phyloP scores from a whole-genome alignment of 1,140 invertebrate genomes.

The Rhopalosiphum maidis region DNA sequence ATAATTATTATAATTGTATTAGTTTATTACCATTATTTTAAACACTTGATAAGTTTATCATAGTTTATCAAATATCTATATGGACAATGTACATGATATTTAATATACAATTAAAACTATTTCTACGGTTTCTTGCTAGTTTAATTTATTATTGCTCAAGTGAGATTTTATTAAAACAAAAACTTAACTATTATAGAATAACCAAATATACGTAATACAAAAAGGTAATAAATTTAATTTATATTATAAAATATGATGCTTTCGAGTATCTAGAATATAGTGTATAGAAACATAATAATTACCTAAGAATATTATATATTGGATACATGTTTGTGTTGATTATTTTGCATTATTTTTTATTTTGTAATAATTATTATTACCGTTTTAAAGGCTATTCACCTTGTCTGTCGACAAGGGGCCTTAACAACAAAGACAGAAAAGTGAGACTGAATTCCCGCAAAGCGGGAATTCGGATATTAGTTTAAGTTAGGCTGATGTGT shows the following conservation, averaged over 20 bases:
- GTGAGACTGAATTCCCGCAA: slow-evolving; percentile 46
- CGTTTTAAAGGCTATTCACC: slow-evolving; percentile 46
- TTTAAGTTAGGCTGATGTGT: slow-evolving; percentile 16
- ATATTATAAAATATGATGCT: not conserved
- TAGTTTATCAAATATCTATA: not conserved
- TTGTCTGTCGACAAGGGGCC: not conserved
- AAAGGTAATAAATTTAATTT: not conserved
- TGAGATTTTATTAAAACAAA: not conserved
- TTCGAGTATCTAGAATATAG: not conserved
- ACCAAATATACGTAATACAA: not conserved
- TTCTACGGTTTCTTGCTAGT: not conserved
- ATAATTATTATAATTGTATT: not conserved
- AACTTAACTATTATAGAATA: not conserved
- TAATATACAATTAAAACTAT: not conserved
- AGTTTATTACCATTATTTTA: not conserved
- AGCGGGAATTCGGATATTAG: slow-evolving; percentile 36
- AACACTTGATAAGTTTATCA: not conserved
- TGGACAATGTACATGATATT: not conserved
- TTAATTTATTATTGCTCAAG: slow-evolving; percentile 5
- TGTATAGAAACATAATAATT: not conserved
- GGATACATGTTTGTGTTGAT: not conserved
- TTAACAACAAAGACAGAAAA: slow-evolving; percentile 41
- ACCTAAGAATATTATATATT: not conserved
- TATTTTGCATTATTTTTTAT: slow-evolving; percentile 17
- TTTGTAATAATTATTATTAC: slow-evolving; percentile 57